These are phyloP conservation scores for Oryctolagus cuniculus DNA, from an alignment of 2,113 vertebrate species.

Conservation along the genomic window mOryCun1.1 NC_091438.1:69254001-69254500, in stretches of 20 bases:
- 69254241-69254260: neutral
- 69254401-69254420: neutral
- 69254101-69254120: neutral
- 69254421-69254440: neutral
- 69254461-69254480: neutral
- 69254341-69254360: neutral
- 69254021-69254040: neutral
- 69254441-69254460: neutral
- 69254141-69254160: neutral
- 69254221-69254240: neutral
- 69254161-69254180: neutral
- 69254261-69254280: neutral
- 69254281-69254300: neutral
- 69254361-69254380: neutral
- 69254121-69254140: slow-evolving; percentile 6
- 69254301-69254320: neutral
- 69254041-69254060: neutral
- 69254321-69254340: neutral
- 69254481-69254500: neutral
- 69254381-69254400: neutral
- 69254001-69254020: neutral
- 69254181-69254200: slow-evolving; percentile 11
- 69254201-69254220: neutral
- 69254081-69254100: neutral
- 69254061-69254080: slow-evolving; percentile 30